A percentile compares a stretch with the other conserved stretches of the same genome.
These are phyloP conservation scores for Peromyscus attwateri DNA, from an alignment of 2,797 vertebrate genomes.

Conservation along the genomic window DNA sequence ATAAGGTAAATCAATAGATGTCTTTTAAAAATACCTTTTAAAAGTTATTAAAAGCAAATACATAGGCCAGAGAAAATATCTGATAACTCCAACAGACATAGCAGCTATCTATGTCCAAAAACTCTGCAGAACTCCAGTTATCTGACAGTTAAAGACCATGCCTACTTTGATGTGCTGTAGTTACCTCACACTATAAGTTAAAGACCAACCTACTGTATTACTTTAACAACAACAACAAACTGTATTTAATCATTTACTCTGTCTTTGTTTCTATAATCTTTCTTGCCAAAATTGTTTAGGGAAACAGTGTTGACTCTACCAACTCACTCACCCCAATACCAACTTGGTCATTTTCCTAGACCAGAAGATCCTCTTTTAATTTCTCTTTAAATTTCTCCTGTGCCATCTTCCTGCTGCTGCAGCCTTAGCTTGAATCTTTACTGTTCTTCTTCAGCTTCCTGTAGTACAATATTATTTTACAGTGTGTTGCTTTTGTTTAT, in stretches of 20 bases:
- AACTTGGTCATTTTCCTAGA: background rate
- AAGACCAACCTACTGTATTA: background rate
- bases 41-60: background rate
- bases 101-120: background rate
- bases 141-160: background rate
- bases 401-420: background rate
- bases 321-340: background rate
- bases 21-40: background rate
- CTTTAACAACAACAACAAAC: background rate
- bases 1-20: background rate
- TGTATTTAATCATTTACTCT: background rate
- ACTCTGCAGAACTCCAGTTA: background rate
- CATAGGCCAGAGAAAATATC: background rate
- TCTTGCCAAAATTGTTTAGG: background rate
- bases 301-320: background rate
- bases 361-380: background rate
- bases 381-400: background rate
- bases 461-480: too few relatives aligned
- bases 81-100: background rate
- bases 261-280: background rate
- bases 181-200: background rate
- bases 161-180: background rate
- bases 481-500: too few relatives aligned
- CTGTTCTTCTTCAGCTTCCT: background rate
- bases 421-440: background rate